These are phyloP conservation scores for Kryphioiulus occultus DNA, from an alignment of 2,888 invertebrate genomes.

Conservation along the genomic window DNA sequence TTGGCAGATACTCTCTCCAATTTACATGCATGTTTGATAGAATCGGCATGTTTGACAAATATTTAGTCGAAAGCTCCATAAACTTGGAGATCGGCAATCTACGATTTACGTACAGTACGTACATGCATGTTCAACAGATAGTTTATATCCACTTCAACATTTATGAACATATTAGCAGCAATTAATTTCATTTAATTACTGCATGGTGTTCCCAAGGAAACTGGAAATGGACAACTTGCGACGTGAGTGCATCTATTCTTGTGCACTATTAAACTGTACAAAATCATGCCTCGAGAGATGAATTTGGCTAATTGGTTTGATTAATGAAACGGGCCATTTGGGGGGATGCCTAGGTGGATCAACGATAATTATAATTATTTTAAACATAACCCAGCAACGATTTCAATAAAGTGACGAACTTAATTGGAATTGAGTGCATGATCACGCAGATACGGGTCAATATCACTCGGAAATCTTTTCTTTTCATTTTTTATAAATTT, in stretches of 20 bases:
- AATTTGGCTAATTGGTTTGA: slow-evolving; percentile 20
- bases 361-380: neutral
- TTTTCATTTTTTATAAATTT: too few relatives aligned
- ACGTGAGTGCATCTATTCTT: neutral
- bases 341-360: neutral
- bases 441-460: neutral
- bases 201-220: slow-evolving; percentile 8
- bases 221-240: neutral
- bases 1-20: too few relatives aligned
- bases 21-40: too few relatives aligned
- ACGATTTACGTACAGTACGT: too few relatives aligned
- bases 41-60: too few relatives aligned
- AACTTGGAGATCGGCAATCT: too few relatives aligned
- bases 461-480: too few relatives aligned
- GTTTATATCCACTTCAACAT: neutral
- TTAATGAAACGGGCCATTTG: neutral
- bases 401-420: neutral
- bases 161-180: neutral
- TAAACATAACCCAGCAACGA: neutral
- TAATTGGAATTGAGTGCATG: neutral
- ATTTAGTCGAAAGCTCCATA: too few relatives aligned
- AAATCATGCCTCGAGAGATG: neutral
- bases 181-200: neutral
- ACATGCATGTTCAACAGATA: neutral
- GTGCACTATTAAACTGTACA: neutral